Evolutionary conservation across 2,888 invertebrate species (phyloP).

Genomic region (Bibio marci): DNA sequence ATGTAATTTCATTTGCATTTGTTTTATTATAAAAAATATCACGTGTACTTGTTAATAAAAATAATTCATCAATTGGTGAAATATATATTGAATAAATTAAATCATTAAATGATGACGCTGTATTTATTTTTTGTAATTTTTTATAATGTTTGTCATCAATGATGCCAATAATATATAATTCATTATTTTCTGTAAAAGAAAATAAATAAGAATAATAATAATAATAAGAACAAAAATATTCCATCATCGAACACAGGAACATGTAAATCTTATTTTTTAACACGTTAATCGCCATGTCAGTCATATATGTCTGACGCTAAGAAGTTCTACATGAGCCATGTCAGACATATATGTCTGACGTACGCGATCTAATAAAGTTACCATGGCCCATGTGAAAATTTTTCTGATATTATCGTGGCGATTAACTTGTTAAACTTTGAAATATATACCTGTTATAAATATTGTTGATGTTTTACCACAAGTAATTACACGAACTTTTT

Average conservation of each 20-base stretch:
- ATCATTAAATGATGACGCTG: constrained; percentile 21
- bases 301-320: no score
- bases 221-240: no score
- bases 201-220: no score
- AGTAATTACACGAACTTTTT: background rate
- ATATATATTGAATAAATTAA: constrained; percentile 25
- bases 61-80: constrained; percentile 26
- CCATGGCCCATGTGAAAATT: no score
- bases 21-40: constrained; percentile 5
- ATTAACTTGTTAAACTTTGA: no score
- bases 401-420: no score
- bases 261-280: constrained; percentile 10
- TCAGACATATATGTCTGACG: no score
- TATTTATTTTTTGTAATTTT: constrained; percentile 21
- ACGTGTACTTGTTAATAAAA: constrained; percentile 24
- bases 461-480: constrained; percentile 2
- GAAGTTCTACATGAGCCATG: no score
- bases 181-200: constrained; percentile 5
- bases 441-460: constrained; percentile 1
- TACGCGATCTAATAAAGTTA: no score
- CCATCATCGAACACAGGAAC: background rate
- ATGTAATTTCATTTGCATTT: constrained; percentile 7
- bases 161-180: constrained; percentile 5
- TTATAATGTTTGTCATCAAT: constrained; percentile 2
- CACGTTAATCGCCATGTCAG: no score